Conservation (phyloP, 2,113 vertebrate genomes). For the Corvus hawaiiensis region DNA sequence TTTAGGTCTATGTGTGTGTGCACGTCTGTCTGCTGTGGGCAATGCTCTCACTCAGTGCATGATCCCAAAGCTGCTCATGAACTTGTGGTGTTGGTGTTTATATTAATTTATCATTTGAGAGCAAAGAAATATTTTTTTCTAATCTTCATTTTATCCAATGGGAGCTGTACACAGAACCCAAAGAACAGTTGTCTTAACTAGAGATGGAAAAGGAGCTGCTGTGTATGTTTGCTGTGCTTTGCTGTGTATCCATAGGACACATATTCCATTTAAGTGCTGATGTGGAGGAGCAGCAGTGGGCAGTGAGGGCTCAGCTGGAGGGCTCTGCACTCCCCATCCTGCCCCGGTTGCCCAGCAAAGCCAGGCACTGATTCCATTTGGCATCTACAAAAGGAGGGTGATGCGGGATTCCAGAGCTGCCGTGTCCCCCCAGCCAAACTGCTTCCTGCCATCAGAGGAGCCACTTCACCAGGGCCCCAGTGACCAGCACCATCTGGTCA, state of each 20-base stretch:
- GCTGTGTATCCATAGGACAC: background rate
- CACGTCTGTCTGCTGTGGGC: background rate
- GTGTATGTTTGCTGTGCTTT: background rate
- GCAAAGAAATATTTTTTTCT: background rate
- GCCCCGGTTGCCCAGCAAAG: background rate
- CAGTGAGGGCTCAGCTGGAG: background rate
- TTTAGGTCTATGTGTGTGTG: background rate
- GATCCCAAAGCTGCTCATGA: background rate
- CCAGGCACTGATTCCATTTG: background rate
- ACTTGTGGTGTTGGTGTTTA: background rate
- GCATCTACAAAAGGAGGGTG: background rate
- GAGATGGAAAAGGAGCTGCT: background rate
- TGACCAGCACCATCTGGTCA: background rate
- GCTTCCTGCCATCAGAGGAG: background rate
- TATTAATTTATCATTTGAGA: background rate
- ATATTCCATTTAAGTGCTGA: fast-evolving
- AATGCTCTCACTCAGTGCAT: background rate
- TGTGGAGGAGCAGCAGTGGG: background rate
- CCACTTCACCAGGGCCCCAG: background rate
- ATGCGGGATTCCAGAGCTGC: background rate
- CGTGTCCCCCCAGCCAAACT: background rate
- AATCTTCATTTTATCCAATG: background rate
- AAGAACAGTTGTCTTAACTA: background rate
- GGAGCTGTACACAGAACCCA: background rate
- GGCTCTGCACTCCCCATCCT: fast-evolving